Base-by-base conservation (phyloP, 2,113 vertebrate genomes). In the Sander vitreus region DNA sequence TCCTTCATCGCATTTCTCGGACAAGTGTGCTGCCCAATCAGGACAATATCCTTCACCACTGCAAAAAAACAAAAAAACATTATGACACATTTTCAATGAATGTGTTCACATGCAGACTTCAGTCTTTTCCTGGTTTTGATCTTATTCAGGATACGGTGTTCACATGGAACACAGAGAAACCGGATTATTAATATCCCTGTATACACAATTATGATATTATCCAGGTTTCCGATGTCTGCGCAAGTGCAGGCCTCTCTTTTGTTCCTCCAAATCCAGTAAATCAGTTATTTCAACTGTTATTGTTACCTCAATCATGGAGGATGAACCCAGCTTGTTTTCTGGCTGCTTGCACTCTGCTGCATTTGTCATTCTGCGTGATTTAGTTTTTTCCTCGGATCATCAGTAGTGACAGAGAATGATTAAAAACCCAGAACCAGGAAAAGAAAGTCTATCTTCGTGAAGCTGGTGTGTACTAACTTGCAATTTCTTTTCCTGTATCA, bases 21-120 rank as follows among this genome's bases (percentile, higher is more conserved):
- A 78, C 94, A 89, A 0, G 95, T 93, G 68, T 97, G 96, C 43
- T 96, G 96, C 3, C 94, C 94, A 47, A 97, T 92, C 51, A 97
- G 89, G 43, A 95, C 90, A 69, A 96, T 95, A 60, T 96, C 95
- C 85, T 96, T 95, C 65, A 95, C 88, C 85, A 85, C 96, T 96
- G 87, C 36, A 72, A 85, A 55, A 76, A 23, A 25, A 58, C 27
- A 66, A 14, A 48, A 51, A 51, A 27, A 10, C 2, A 30, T 25
- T 48, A 45, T 16, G 6, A 54, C 10, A 27, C 50, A 50, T 53
- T 14, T 57, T 63, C 23, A 63, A 18, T 33, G 0, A 55, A 12
- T 18, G 27, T 60, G 14, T 36, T 78, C 16, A 30, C 8, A 18
- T 19, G 1, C 25, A 47, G 15, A 60, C 8, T 18, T 47, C 9